Base-by-base conservation (phyloP, 2,888 invertebrate genomes). In the Acleris holmiana region DNA sequence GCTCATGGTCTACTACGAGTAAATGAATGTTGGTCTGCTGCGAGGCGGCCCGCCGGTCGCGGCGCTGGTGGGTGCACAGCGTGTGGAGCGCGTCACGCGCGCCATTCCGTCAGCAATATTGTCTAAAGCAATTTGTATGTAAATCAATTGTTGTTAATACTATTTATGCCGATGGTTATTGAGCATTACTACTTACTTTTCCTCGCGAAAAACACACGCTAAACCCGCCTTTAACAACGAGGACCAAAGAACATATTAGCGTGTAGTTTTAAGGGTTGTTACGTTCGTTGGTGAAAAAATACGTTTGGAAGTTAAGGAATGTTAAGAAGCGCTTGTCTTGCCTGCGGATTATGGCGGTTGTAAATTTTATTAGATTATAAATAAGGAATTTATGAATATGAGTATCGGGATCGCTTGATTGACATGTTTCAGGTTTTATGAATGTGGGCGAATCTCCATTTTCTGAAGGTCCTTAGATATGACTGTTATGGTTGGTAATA, bases 121-220 rank as follows among this genome's bases (percentile, higher is more conserved):
- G 91, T 91, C 91, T 91, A 89, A 90, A 91, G 91, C 91, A 91
- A 92, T 92, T 91, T 91, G 91, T 92, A 92, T 92, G 91, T 90
- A 90, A 92, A 92, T 92, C 91, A 89, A 90, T 91, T 89, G 91
- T 91, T 91, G 90, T 91, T 91, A 91, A 92, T 91, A 89, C 90
- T 91, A 91, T 92, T 91, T 91, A 90, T 90, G 88, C 74, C 88
- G 83, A 88, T 86, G 89, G 89, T 91, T 90, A 91, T 90, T 86
- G 90, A 86, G 89, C 89, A 85, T 86, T 82, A 88, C 89, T 88
- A 88, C 81, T 87, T 83, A 88, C 87, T 86, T 84, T 83, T 81
- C 74, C 79, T 71, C 68, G 69, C 67, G 54, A 73, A 76, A 74
- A 70, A 67, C 68, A 17, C 75, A 73, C 66, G 60, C 79, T 65